These are phyloP conservation scores for Wiebesia pumilae DNA, from an alignment of 1,140 invertebrate genomes.

Conservation along the genomic window DNA sequence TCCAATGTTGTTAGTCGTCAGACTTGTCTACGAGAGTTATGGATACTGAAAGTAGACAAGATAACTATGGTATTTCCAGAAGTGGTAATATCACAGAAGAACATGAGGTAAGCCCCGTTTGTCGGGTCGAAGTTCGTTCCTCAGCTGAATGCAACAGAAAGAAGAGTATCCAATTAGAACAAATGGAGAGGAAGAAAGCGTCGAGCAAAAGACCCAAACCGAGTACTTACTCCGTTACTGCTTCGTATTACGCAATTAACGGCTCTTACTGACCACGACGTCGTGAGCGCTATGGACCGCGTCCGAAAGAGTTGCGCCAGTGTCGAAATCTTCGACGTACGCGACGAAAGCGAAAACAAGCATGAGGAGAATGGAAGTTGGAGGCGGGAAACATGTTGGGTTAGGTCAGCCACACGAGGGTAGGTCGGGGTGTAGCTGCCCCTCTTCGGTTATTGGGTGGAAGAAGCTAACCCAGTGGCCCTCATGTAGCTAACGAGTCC, in stretches of 20 bases:
- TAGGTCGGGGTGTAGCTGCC: constrained; percentile 1
- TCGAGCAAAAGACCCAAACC: constrained; percentile 29
- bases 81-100: too few relatives aligned
- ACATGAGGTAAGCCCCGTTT: too few relatives aligned
- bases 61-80: too few relatives aligned
- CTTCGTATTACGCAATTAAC: too few relatives aligned
- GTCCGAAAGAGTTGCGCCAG: neutral
- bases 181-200: neutral
- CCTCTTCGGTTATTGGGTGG: neutral
- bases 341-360: neutral
- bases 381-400: neutral
- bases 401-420: constrained; percentile 21
- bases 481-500: neutral
- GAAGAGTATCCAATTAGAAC: neutral
- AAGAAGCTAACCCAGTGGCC: neutral
- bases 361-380: neutral
- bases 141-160: neutral
- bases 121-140: too few relatives aligned
- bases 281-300: neutral
- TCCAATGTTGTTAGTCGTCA: too few relatives aligned
- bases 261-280: neutral
- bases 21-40: too few relatives aligned
- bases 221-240: neutral
- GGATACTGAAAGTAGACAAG: too few relatives aligned
- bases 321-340: neutral